These are phyloP conservation scores for Hiodon tergisus DNA, from an alignment of 2,113 vertebrate genomes.

Conservation along the genomic window DNA sequence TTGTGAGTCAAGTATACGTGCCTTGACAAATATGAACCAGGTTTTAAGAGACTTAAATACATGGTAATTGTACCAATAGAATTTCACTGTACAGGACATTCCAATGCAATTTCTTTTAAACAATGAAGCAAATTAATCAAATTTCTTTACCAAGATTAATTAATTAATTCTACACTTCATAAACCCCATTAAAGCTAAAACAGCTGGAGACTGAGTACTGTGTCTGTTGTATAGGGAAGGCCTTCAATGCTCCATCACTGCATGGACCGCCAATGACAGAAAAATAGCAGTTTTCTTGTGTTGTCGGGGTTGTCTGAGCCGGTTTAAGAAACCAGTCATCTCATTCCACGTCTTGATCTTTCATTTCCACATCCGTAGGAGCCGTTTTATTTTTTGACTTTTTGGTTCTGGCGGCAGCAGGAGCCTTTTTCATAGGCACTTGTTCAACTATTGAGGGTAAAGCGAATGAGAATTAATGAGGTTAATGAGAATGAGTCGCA, in stretches of 20 bases:
- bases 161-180: no score
- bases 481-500: neutral
- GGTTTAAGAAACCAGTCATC: neutral
- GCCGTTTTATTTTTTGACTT: constrained; percentile 12
- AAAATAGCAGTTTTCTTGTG: neutral
- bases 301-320: neutral
- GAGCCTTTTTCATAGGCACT: constrained; percentile 30
- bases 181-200: no score
- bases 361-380: constrained; percentile 46
- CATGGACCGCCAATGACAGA: neutral
- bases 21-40: no score
- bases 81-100: no score
- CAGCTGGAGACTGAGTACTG: no score
- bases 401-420: neutral
- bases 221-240: neutral
- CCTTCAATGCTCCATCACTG: neutral
- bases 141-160: no score
- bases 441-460: constrained; percentile 29
- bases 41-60: no score
- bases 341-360: constrained; percentile 33
- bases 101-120: no score
- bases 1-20: no score
- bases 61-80: no score
- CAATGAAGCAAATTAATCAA: no score
- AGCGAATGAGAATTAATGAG: neutral